A percentile compares a stretch with the other conserved stretches of the same genome.
Evolutionary conservation across 2,797 vertebrate genomes (phyloP).

Genomic region (Sebastiscus tertius): DNA sequence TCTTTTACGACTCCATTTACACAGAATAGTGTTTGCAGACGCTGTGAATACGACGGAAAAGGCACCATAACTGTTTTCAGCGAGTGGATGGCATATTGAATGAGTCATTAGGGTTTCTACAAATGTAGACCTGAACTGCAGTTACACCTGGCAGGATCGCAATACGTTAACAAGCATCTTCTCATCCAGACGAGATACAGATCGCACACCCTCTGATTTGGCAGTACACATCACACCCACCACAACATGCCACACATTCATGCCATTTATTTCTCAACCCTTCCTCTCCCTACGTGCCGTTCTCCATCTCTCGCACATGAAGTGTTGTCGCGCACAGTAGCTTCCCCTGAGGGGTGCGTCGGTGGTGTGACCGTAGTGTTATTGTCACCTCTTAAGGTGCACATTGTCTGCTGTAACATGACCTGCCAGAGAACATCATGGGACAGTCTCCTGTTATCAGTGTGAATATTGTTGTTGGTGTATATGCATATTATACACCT

Average conservation of each 20-base stretch:
- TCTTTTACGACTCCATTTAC: neutral
- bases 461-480: neutral
- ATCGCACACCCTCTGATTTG: neutral
- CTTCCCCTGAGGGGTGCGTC: conserved; percentile 17
- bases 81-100: conserved; percentile 6
- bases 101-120: conserved; percentile 23
- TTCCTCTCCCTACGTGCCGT: neutral
- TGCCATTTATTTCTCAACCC: neutral
- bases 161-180: neutral
- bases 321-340: neutral
- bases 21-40: neutral
- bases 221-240: neutral
- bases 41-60: neutral
- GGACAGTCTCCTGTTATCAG: conserved; percentile 4
- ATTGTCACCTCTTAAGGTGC: conserved; percentile 26
- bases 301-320: conserved; percentile 10
- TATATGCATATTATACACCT: neutral
- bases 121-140: conserved; percentile 3
- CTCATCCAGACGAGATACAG: neutral
- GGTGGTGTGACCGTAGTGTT: conserved; percentile 29
- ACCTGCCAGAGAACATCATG: conserved; percentile 38
- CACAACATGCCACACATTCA: neutral
- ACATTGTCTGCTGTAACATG: conserved; percentile 15
- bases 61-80: neutral
- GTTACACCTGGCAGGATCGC: neutral